phyloP scores from a whole-genome alignment of 1,140 invertebrate species.

The Panonychus citri region DNA sequence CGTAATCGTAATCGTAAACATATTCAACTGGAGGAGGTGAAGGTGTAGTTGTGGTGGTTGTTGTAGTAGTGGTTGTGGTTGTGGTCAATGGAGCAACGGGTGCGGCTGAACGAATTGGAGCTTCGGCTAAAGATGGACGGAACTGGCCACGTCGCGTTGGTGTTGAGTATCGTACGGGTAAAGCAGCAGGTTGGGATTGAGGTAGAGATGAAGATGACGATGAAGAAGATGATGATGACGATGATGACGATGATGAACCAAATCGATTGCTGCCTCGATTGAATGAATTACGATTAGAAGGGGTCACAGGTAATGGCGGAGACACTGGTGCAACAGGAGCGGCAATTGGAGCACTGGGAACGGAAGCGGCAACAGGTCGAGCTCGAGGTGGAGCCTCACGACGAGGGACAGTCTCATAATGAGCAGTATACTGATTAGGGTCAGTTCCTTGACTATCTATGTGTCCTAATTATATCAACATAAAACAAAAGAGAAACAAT shows the following conservation, averaged over 20 bases:
- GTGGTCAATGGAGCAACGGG: background rate
- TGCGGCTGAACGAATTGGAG: background rate
- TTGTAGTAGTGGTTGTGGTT: slow-evolving; percentile 3
- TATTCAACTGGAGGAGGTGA: slow-evolving; percentile 5
- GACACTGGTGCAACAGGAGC: background rate
- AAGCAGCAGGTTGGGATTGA: background rate
- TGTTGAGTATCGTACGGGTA: background rate
- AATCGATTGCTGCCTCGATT: background rate
- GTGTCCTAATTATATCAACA: background rate
- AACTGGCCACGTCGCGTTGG: no score
- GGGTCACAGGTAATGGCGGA: background rate
- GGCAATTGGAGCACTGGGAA: background rate
- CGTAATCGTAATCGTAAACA: slow-evolving; percentile 10
- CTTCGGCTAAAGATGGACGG: background rate
- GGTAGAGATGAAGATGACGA: slow-evolving; percentile 1
- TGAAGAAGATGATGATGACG: background rate
- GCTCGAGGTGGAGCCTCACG: background rate
- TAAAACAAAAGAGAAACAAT: no score
- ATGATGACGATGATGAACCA: background rate
- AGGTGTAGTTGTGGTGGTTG: slow-evolving; percentile 1
- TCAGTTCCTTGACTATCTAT: slow-evolving; percentile 4
- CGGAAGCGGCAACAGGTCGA: background rate
- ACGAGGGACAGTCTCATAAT: background rate
- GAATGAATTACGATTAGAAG: background rate
- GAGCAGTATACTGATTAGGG: background rate